Conservation (phyloP, 2,888 invertebrate species). For the Tachystola acroxantha region DNA sequence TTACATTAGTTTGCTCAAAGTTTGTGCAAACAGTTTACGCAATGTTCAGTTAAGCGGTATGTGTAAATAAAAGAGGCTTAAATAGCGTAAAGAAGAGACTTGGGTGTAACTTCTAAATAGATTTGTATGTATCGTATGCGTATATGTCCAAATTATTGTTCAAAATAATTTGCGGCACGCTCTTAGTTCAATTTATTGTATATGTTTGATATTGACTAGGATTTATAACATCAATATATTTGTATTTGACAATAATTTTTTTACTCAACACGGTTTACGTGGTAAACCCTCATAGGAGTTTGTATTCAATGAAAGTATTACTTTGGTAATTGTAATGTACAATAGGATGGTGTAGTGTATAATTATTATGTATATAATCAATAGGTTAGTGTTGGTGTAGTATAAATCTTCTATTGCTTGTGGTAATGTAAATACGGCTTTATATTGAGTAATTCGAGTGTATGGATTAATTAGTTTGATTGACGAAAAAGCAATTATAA, state of each 20-base stretch:
- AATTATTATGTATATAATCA: conserved; percentile 9
- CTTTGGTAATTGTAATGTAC: conserved; percentile 24
- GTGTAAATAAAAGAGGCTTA: too few relatives aligned
- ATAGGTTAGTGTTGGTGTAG: conserved; percentile 10
- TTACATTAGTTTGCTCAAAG: too few relatives aligned
- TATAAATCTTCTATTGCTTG: conserved; percentile 1
- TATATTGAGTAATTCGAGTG: not conserved
- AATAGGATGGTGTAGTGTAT: conserved; percentile 20
- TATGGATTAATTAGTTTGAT: not conserved
- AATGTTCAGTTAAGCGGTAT: too few relatives aligned
- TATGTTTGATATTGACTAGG: conserved; percentile 3
- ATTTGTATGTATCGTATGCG: too few relatives aligned
- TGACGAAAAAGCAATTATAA: not conserved
- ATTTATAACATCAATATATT: conserved; percentile 15
- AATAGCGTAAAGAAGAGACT: too few relatives aligned
- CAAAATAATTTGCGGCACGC: conserved; percentile 14
- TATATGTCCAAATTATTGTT: conserved; percentile 14
- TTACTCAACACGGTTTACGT: conserved; percentile 24
- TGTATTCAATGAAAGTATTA: conserved; percentile 70
- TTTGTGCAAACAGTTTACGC: too few relatives aligned
- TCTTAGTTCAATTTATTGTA: conserved; percentile 12
- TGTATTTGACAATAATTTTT: conserved; percentile 41
- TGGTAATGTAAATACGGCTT: conserved; percentile 4
- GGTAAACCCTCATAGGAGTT: conserved; percentile 22
- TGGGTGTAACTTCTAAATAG: too few relatives aligned